These are phyloP conservation scores for Bradynema listronoti DNA, from an alignment of 1,140 invertebrate genomes.

Conservation along the genomic window DNA sequence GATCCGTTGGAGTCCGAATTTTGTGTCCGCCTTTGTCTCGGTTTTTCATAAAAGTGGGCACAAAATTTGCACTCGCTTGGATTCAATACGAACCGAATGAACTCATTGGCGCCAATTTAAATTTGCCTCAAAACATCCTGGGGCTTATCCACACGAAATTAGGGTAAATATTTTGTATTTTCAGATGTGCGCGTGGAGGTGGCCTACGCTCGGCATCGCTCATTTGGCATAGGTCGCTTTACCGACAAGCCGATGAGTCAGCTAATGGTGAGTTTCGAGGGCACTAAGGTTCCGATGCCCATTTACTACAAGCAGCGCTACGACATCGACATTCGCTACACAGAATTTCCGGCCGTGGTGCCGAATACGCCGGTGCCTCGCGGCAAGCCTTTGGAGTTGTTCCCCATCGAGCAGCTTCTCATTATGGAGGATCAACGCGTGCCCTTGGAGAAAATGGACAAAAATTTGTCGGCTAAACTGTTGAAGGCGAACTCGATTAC, in stretches of 20 bases:
- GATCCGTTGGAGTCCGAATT: no score
- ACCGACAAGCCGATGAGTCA: conserved; percentile 30
- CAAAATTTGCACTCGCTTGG: no score
- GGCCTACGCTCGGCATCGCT: conserved; percentile 24
- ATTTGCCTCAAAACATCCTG: no score
- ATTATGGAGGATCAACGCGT: conserved; percentile 35
- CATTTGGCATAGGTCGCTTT: conserved; percentile 26
- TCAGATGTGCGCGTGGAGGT: conserved; percentile 32
- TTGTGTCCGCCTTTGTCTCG: no score
- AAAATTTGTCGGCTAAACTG: conserved; percentile 17
- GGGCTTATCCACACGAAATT: not conserved
- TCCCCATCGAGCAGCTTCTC: conserved; percentile 27
- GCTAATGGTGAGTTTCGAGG: conserved; percentile 18
- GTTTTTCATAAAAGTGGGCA: no score
- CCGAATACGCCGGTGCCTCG: conserved; percentile 28
- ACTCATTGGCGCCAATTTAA: no score
- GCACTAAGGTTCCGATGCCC: conserved; percentile 22
- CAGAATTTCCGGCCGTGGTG: conserved; percentile 24
- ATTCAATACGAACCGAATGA: no score
- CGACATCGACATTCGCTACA: conserved; percentile 11
- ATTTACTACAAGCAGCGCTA: conserved; percentile 19
- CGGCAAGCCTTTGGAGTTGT: conserved; percentile 16
- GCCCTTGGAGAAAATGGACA: conserved; percentile 30
- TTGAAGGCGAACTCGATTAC: conserved; percentile 20
- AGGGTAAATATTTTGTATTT: not conserved